Percentiles rank a stretch among this genome's conserved stretches.
These are phyloP conservation scores for Hiodon alosoides DNA, from an alignment of 2,113 vertebrate genomes.

Conservation along the genomic window DNA sequence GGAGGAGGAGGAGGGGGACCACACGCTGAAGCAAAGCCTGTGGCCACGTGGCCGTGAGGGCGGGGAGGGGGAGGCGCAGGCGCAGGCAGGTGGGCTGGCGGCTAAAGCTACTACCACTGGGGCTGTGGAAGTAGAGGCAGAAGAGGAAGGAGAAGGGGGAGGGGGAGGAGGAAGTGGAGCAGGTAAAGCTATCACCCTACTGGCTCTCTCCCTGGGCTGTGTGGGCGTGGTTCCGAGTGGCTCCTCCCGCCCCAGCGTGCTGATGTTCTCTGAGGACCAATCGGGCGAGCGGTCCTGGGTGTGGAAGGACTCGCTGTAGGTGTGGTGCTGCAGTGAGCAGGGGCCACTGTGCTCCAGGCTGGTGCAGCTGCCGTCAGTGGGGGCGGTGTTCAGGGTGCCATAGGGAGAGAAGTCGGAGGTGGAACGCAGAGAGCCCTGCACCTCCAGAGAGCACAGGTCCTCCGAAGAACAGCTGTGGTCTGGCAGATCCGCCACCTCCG, in stretches of 20 bases:
- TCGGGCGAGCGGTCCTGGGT: conserved; percentile 62
- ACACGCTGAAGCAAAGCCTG: conserved; percentile 71
- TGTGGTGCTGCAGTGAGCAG: conserved; percentile 42
- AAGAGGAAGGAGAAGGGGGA: conserved; percentile 51
- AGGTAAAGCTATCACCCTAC: conserved; percentile 31
- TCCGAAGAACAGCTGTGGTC: conserved; percentile 74
- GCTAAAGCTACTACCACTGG: conserved; percentile 44
- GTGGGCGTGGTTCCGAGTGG: conserved; percentile 9
- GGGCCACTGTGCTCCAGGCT: conserved; percentile 57
- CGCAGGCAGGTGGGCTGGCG: conserved; percentile 46
- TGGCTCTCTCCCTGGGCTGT: conserved; percentile 38
- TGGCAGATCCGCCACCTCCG: conserved; percentile 65
- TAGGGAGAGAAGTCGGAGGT: conserved; percentile 66
- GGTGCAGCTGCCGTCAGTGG: conserved; percentile 58
- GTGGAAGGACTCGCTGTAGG: conserved; percentile 56
- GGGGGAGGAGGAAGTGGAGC: conserved; percentile 49
- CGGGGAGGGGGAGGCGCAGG: conserved; percentile 53
- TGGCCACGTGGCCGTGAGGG: conserved; percentile 51
- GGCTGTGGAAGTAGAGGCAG: conserved; percentile 10
- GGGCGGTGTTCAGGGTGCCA: conserved; percentile 52
- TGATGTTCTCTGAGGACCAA: conserved; percentile 67
- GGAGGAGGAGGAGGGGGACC: conserved; percentile 54
- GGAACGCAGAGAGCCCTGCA: conserved; percentile 65
- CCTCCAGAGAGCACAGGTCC: conserved; percentile 77
- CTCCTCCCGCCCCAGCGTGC: conserved; percentile 62